Evolutionary conservation across 1,140 invertebrate species (phyloP).

Genomic region (Aphidius gifuensis): DNA sequence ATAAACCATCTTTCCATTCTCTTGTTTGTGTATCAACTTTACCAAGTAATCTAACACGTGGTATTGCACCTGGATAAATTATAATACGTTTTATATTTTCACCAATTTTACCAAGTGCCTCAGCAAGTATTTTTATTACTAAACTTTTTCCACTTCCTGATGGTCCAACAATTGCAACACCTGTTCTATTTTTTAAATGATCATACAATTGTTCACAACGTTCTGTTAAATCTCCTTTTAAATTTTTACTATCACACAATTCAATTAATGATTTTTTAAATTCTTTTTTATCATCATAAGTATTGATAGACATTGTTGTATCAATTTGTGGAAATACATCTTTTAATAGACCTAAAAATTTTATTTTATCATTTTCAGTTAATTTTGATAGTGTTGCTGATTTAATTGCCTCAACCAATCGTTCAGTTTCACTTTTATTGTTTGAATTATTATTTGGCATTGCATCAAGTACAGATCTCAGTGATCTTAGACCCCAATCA

Average conservation of each 20-base stretch:
- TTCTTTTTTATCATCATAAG: constrained; percentile 53
- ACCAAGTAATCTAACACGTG: constrained; percentile 81
- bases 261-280: constrained; percentile 62
- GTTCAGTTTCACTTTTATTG: constrained; percentile 23
- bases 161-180: constrained; percentile 94
- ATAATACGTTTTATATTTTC: constrained; percentile 72
- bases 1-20: constrained; percentile 51
- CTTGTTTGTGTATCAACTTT: constrained; percentile 87
- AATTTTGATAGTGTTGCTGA: constrained; percentile 93
- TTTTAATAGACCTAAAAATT: constrained; percentile 74
- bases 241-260: constrained; percentile 61
- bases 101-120: constrained; percentile 60
- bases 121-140: constrained; percentile 76
- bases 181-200: constrained; percentile 92
- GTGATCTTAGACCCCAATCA: constrained; percentile 94
- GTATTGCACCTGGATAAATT: constrained; percentile 94
- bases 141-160: constrained; percentile 92
- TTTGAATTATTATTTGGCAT: constrained; percentile 32
- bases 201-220: constrained; percentile 95
- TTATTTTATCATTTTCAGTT: constrained; percentile 72
- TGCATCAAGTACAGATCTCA: constrained; percentile 86
- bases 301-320: constrained; percentile 38
- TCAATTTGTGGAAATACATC: constrained; percentile 75
- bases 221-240: constrained; percentile 69
- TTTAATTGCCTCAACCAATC: constrained; percentile 49